Evolutionary conservation across 1,140 invertebrate species (phyloP).

Genomic region (Polypedilum vanderplanki): DNA sequence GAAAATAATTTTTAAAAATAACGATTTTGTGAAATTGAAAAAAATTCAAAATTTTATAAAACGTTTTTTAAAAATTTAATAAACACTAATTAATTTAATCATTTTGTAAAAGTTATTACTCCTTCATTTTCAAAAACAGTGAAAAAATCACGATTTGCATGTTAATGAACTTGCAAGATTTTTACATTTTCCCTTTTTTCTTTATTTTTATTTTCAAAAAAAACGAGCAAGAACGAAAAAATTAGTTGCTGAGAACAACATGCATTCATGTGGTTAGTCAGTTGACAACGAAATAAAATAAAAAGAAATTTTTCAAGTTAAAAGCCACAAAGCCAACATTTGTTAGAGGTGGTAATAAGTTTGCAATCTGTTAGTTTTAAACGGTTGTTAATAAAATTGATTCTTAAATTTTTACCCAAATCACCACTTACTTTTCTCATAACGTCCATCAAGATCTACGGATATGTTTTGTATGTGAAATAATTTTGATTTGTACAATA

Average conservation of each 20-base stretch:
- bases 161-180: conserved; percentile 21
- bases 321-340: neutral
- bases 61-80: no score
- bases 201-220: no score
- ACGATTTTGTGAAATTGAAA: no score
- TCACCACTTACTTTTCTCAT: conserved; percentile 36
- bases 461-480: conserved; percentile 26
- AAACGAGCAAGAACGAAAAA: neutral
- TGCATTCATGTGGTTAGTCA: conserved; percentile 11
- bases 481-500: neutral
- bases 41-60: no score
- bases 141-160: conserved; percentile 20
- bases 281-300: neutral
- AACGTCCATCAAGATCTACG: conserved; percentile 31
- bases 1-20: no score
- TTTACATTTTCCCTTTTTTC: no score
- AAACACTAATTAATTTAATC: no score
- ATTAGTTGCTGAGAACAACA: conserved; percentile 1
- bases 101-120: no score
- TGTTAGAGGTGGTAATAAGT: neutral
- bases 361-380: conserved; percentile 15
- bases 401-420: conserved; percentile 13
- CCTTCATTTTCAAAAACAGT: neutral
- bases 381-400: neutral
- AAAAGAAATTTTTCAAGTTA: conserved; percentile 1